A percentile compares a stretch with the other conserved stretches of the same genome.
phyloP scores from a whole-genome alignment of 2,888 invertebrate species.

The Acholoe squamosa region DNA sequence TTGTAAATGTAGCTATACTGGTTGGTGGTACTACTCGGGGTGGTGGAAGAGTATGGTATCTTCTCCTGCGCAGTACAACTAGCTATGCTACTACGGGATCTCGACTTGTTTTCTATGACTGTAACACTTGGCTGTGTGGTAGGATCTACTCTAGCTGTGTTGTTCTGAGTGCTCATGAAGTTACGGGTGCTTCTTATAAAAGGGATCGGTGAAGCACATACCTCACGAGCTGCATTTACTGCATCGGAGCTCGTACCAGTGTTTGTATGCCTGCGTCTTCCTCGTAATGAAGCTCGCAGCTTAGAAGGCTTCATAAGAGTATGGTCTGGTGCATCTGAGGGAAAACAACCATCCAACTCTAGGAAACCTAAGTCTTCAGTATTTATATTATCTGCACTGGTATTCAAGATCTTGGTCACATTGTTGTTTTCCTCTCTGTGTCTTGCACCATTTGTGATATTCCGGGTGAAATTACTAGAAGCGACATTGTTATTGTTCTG shows the following conservation, averaged over 20 bases:
- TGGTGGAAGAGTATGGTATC: background rate
- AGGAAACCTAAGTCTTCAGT: background rate
- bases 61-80: constrained; percentile 52
- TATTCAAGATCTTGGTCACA: background rate
- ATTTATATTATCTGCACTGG: background rate
- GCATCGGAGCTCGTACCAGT: background rate
- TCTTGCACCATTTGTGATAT: background rate
- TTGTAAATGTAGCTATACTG: too few relatives aligned
- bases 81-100: constrained; percentile 40
- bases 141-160: background rate
- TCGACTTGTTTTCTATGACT: constrained; percentile 1
- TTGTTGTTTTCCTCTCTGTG: constrained; percentile 20
- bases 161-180: background rate
- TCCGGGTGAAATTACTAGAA: background rate
- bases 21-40: background rate
- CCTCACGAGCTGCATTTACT: background rate
- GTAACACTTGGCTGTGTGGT: background rate
- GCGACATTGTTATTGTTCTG: constrained; percentile 13
- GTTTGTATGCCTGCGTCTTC: constrained; percentile 37
- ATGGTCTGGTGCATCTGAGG: constrained; percentile 64
- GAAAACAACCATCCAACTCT: constrained; percentile 54
- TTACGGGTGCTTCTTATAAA: too few relatives aligned
- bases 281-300: constrained; percentile 69
- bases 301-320: constrained; percentile 71
- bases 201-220: background rate